A percentile compares a stretch with the other conserved stretches of the same genome.
These are phyloP conservation scores for Metaphire vulgaris DNA, from an alignment of 1,140 invertebrate species.

Conservation along the genomic window DNA sequence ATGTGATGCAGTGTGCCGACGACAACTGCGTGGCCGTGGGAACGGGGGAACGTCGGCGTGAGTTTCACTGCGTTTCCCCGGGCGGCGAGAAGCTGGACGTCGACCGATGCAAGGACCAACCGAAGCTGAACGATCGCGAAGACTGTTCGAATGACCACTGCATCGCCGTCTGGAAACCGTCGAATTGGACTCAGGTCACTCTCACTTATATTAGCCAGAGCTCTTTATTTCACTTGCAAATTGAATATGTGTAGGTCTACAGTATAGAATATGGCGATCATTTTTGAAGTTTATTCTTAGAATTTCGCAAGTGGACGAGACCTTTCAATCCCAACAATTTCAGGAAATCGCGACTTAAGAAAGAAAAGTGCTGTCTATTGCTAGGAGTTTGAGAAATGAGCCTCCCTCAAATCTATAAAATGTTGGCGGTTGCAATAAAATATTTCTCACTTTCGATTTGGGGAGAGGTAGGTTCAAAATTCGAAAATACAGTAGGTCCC, in stretches of 20 bases:
- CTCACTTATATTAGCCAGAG: not conserved
- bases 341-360: too few relatives aligned
- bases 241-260: not conserved
- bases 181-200: not conserved
- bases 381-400: too few relatives aligned
- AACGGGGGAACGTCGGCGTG: not conserved
- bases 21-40: not conserved
- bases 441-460: too few relatives aligned
- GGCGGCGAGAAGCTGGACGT: not conserved
- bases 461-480: too few relatives aligned
- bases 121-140: not conserved
- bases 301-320: too few relatives aligned
- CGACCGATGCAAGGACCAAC: not conserved
- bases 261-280: not conserved
- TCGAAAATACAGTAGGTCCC: too few relatives aligned
- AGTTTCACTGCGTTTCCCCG: not conserved
- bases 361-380: too few relatives aligned
- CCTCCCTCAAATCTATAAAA: too few relatives aligned
- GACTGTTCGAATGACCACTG: not conserved
- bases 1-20: not conserved
- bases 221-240: not conserved
- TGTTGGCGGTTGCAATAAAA: too few relatives aligned
- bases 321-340: too few relatives aligned
- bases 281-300: not conserved
- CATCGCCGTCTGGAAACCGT: not conserved